A percentile compares a stretch with the other conserved stretches of the same genome.
Evolutionary conservation across 30 jellyfish, hydroid and myxozoan genomes (phyloP).

Genomic region (Clytia hemisphaerica): DNA sequence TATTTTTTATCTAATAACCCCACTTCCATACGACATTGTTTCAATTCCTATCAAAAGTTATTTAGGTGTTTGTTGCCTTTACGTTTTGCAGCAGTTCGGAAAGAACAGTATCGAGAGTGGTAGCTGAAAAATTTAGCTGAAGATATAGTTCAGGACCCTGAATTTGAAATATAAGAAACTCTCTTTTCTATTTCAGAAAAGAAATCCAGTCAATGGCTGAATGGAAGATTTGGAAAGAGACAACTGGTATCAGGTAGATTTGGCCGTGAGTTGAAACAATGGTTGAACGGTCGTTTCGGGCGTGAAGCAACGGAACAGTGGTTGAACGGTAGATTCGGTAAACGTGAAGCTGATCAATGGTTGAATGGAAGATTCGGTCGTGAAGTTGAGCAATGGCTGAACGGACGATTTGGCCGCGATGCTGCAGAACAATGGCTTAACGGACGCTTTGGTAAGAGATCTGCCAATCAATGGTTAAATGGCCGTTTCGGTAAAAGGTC

Average conservation of each 20-base stretch:
- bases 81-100: too few relatives aligned
- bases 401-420: slow-evolving; percentile 59
- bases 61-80: too few relatives aligned
- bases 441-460: slow-evolving; percentile 51
- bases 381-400: slow-evolving; percentile 41
- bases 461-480: slow-evolving; percentile 42
- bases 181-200: too few relatives aligned
- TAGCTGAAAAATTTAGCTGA: too few relatives aligned
- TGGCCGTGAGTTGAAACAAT: slow-evolving; percentile 43
- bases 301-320: slow-evolving; percentile 31
- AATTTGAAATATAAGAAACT: too few relatives aligned
- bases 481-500: slow-evolving; percentile 47
- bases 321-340: slow-evolving; percentile 42
- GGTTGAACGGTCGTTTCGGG: slow-evolving; percentile 58
- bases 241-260: slow-evolving; percentile 56
- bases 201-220: slow-evolving; percentile 64
- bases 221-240: slow-evolving; percentile 46
- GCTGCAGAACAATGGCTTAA: slow-evolving; percentile 50
- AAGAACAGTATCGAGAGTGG: too few relatives aligned
- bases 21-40: too few relatives aligned
- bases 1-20: too few relatives aligned
- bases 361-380: slow-evolving; percentile 55
- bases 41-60: too few relatives aligned
- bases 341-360: slow-evolving; percentile 41
- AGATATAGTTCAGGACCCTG: too few relatives aligned